A percentile compares a stretch with the other conserved stretches of the same genome.
These are phyloP conservation scores for Trichosurus vulpecula DNA, from an alignment of 2,797 vertebrate genomes.

Conservation along the genomic window DNA sequence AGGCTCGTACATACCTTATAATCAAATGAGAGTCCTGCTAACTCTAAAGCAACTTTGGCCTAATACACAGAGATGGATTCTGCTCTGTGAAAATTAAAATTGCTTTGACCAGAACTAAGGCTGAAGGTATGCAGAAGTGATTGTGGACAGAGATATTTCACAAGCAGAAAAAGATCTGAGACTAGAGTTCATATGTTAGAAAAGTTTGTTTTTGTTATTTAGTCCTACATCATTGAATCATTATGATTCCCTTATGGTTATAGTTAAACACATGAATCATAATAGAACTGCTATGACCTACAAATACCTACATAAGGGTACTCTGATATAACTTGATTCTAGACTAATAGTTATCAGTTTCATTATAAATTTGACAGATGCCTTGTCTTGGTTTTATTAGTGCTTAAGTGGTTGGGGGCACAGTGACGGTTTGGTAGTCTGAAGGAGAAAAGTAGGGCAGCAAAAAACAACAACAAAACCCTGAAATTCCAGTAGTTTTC, in stretches of 20 bases:
- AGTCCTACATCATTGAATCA: neutral
- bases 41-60: neutral
- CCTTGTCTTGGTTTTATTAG: neutral
- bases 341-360: neutral
- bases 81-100: neutral
- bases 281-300: neutral
- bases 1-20: neutral
- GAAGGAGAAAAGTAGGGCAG: neutral
- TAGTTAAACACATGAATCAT: conserved; percentile 22
- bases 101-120: neutral
- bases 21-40: neutral
- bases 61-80: neutral
- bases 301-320: neutral
- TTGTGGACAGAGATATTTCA: neutral
- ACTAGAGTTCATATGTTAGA: neutral
- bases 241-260: neutral
- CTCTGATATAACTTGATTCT: neutral
- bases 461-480: neutral
- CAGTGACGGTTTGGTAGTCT: neutral
- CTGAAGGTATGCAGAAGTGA: neutral
- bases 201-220: neutral
- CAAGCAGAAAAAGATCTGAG: neutral
- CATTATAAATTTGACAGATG: neutral
- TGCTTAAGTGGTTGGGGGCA: neutral
- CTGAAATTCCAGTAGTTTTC: neutral